These are phyloP conservation scores for Probosciger aterrimus DNA, from an alignment of 2,113 vertebrate species.

Conservation along the genomic window DNA sequence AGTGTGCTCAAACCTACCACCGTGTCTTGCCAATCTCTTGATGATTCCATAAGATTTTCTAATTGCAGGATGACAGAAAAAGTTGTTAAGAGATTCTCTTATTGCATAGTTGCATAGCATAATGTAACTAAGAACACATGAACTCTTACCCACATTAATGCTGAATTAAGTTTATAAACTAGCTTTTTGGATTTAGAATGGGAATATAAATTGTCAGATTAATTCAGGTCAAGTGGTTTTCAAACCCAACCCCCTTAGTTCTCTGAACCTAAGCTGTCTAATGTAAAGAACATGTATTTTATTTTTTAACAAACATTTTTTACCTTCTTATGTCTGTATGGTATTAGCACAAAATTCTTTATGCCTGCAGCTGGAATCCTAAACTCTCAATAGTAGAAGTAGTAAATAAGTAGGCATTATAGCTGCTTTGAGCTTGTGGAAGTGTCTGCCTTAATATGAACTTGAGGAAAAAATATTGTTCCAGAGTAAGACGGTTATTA, in stretches of 20 bases:
- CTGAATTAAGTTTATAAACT: neutral
- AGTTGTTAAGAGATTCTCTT: neutral
- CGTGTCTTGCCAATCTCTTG: neutral
- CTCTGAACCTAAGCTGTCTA: neutral
- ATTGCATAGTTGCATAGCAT: neutral
- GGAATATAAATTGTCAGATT: neutral
- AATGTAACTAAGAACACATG: neutral
- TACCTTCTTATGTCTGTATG: neutral
- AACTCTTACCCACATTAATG: neutral
- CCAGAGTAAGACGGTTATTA: neutral
- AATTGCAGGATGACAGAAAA: neutral
- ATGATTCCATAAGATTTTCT: neutral
- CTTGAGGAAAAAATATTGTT: neutral
- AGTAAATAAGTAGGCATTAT: neutral
- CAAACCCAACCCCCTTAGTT: rapidly evolving
- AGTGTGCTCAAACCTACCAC: neutral
- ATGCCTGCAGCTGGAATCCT: neutral
- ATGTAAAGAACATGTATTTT: neutral
- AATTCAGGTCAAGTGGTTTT: neutral
- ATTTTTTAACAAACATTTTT: neutral
- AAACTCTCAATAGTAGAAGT: neutral
- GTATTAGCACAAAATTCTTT: neutral
- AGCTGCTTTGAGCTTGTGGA: neutral
- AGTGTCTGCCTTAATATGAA: neutral
- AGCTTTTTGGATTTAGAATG: neutral